Evolutionary conservation across 2,113 vertebrate genomes (phyloP).

Genomic region (Mastomys natalensis): DNA sequence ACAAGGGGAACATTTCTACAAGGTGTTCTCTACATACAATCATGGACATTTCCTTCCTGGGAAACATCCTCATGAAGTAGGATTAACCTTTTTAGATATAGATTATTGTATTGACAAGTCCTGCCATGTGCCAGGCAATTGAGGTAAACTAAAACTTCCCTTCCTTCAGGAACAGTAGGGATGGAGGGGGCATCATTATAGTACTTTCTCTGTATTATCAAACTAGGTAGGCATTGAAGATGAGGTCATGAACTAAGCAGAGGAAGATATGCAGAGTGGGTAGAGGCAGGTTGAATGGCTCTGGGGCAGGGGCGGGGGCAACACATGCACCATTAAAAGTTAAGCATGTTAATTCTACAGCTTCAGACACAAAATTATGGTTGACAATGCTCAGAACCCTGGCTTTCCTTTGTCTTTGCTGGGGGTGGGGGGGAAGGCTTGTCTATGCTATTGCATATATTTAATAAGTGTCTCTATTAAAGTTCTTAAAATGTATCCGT

Average conservation of each 20-base stretch:
- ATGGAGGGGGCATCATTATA: background rate
- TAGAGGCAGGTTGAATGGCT: too few species aligned
- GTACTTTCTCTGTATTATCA: background rate
- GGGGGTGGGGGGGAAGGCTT: rapidly evolving
- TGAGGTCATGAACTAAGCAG: background rate
- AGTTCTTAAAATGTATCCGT: background rate
- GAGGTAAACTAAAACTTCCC: background rate
- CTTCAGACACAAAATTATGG: background rate
- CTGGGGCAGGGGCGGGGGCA: background rate
- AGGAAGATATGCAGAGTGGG: background rate
- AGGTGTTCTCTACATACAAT: background rate
- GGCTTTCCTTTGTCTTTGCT: background rate
- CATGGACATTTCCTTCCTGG: background rate
- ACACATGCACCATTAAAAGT: background rate
- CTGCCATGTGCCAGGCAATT: background rate
- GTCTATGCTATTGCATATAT: rapidly evolving
- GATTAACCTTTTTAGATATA: background rate
- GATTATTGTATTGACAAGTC: background rate
- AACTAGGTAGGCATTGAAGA: background rate
- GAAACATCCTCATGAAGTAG: background rate
- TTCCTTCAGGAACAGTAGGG: background rate
- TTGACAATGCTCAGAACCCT: background rate
- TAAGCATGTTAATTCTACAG: background rate
- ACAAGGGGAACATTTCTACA: background rate
- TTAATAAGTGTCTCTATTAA: background rate